Conservation (phyloP, 2,888 invertebrate genomes). For the Elmis aenea region DNA sequence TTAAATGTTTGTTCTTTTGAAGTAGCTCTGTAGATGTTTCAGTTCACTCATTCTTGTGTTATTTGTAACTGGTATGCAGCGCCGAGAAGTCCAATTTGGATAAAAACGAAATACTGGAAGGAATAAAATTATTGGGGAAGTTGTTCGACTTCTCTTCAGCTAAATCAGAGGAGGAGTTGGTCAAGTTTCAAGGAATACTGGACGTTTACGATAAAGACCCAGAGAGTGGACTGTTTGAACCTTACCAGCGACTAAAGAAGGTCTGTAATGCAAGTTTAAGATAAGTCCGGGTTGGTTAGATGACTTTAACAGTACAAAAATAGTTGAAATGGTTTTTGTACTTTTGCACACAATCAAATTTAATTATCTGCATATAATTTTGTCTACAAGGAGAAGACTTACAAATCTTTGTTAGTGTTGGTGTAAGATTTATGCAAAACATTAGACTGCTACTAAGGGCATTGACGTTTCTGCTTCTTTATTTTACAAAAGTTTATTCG, state of each 20-base stretch:
- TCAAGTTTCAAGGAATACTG: conserved; percentile 44
- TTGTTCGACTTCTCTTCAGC: conserved; percentile 37
- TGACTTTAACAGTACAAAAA: no score
- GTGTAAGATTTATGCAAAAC: no score
- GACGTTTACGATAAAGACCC: conserved; percentile 47
- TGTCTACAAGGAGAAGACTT: no score
- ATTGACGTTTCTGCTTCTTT: no score
- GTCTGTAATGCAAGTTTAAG: no score
- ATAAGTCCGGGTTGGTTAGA: no score
- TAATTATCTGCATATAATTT: no score
- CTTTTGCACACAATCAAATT: no score
- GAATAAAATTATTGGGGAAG: conserved; percentile 33
- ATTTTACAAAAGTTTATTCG: no score
- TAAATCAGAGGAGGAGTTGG: conserved; percentile 32
- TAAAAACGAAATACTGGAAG: conserved; percentile 18
- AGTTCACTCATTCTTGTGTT: neutral
- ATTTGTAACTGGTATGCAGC: conserved; percentile 8
- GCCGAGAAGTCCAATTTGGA: conserved; percentile 20
- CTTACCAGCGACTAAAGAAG: conserved; percentile 12
- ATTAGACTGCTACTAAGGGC: no score
- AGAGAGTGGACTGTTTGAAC: conserved; percentile 13
- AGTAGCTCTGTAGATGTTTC: neutral
- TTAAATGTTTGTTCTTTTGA: neutral
- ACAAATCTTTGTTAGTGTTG: no score
- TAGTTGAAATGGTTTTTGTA: no score